A percentile compares a stretch with the other conserved stretches of the same genome.
Conservation (phyloP, 2,888 invertebrate species). For the Lumbricus terrestris region DNA sequence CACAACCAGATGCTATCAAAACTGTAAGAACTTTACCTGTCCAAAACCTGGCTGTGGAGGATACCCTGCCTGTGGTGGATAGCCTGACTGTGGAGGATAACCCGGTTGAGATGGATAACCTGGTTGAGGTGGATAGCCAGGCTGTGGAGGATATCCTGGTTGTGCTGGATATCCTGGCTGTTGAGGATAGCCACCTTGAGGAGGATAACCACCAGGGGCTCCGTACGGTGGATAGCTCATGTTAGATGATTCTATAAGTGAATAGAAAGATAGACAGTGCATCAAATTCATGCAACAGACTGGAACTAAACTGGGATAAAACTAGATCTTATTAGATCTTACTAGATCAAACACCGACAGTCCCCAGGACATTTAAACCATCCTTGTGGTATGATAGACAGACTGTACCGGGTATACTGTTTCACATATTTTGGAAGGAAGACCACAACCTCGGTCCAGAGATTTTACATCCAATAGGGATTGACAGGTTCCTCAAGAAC, state of each 20-base stretch:
- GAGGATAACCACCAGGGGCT: conserved; percentile 27
- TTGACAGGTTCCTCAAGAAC: background rate
- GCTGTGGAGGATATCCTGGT: conserved; percentile 31
- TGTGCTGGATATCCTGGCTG: conserved; percentile 24
- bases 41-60: conserved; percentile 26
- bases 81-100: conserved; percentile 32
- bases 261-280: background rate
- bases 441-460: no score
- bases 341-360: no score
- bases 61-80: conserved; percentile 28
- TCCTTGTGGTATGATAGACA: background rate
- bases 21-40: background rate
- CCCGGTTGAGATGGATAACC: conserved; percentile 32
- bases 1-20: background rate
- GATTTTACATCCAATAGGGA: no score
- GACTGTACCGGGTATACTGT: background rate
- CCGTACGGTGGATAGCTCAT: conserved; percentile 31
- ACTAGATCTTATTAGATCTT: background rate
- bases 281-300: background rate
- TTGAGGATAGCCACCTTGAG: conserved; percentile 28
- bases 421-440: background rate
- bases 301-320: background rate
- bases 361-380: background rate
- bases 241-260: background rate
- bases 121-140: conserved; percentile 34